phyloP scores from a whole-genome alignment of 35 echinoderm and acorn worm genomes.

The Eucidaris tribuloides region DNA sequence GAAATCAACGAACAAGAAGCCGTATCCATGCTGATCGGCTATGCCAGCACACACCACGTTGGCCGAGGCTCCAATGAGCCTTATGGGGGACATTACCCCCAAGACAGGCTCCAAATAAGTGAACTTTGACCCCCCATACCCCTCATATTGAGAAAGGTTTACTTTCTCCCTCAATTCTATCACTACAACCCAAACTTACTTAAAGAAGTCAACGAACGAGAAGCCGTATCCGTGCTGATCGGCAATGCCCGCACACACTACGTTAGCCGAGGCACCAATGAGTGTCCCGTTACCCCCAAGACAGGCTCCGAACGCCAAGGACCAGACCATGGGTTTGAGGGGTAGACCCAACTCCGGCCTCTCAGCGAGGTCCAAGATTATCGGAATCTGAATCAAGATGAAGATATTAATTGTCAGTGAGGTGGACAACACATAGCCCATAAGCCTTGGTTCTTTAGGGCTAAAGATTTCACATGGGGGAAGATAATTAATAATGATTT shows the following conservation, averaged over 20 bases:
- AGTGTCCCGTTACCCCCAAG: conserved; percentile 97
- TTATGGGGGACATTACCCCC: conserved; percentile 98
- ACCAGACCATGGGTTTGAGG: conserved; percentile 91
- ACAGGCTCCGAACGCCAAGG: conserved; percentile 94
- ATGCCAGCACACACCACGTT: conserved; percentile 98
- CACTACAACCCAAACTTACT: too few relatives aligned
- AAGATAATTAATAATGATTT: too few relatives aligned
- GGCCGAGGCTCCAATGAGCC: conserved; percentile 97
- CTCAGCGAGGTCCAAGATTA: conserved; percentile 72
- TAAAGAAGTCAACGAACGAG: conserved; percentile 82
- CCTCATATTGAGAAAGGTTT: too few relatives aligned
- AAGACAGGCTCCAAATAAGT: too few relatives aligned
- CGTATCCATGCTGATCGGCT: conserved; percentile 93
- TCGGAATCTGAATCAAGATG: conserved; percentile 71
- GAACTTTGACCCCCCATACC: too few relatives aligned
- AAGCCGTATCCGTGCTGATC: conserved; percentile 94
- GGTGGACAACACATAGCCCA: too few relatives aligned
- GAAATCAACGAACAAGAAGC: conserved; percentile 81
- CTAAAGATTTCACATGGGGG: too few relatives aligned
- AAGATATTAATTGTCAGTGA: too few relatives aligned
- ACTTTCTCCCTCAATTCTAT: too few relatives aligned
- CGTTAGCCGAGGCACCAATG: conserved; percentile 99
- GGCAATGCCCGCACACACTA: conserved; percentile 95
- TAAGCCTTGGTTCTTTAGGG: too few relatives aligned
- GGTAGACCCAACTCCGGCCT: conserved; percentile 61